These are phyloP conservation scores for Dicyrtoma fusca DNA, from an alignment of 2,888 invertebrate genomes.

Conservation along the genomic window DNA sequence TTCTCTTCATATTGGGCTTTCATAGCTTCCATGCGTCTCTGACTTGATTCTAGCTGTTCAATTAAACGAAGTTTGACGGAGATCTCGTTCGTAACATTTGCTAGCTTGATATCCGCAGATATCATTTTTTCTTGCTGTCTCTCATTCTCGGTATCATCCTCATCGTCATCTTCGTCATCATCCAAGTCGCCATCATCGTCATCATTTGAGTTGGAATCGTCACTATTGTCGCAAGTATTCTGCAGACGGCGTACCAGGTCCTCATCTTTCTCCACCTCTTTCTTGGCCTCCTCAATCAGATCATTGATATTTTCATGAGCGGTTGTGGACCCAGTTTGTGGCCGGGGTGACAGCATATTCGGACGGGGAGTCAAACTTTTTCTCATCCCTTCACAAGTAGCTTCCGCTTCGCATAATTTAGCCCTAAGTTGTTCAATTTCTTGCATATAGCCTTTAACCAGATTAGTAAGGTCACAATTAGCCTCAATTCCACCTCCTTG, in stretches of 20 bases:
- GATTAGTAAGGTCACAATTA: slow-evolving; percentile 66
- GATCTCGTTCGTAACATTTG: slow-evolving; percentile 88
- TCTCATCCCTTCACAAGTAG: slow-evolving; percentile 73
- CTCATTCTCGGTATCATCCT: slow-evolving; percentile 58
- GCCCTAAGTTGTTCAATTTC: slow-evolving; percentile 90
- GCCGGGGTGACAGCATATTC: slow-evolving; percentile 25
- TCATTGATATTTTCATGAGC: slow-evolving; percentile 58
- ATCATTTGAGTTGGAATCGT: slow-evolving; percentile 4
- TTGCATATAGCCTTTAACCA: slow-evolving; percentile 81
- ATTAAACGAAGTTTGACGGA: slow-evolving; percentile 92
- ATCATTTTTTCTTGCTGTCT: slow-evolving; percentile 60
- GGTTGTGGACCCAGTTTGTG: not conserved
- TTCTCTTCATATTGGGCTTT: slow-evolving; percentile 92
- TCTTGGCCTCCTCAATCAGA: slow-evolving; percentile 75
- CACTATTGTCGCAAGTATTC: slow-evolving; percentile 27
- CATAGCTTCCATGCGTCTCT: slow-evolving; percentile 81
- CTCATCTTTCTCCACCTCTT: slow-evolving; percentile 73
- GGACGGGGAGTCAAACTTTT: slow-evolving; percentile 59
- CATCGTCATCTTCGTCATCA: slow-evolving; percentile 51
- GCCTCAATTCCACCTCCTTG: slow-evolving; percentile 36
- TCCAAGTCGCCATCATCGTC: slow-evolving; percentile 38
- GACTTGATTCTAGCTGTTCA: slow-evolving; percentile 88
- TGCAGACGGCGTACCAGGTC: slow-evolving; percentile 60
- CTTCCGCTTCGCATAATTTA: slow-evolving; percentile 84
- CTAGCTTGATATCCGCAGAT: slow-evolving; percentile 74